Conservation (phyloP, 2,888 invertebrate species). For the Caenorhabditis sp. region DNA sequence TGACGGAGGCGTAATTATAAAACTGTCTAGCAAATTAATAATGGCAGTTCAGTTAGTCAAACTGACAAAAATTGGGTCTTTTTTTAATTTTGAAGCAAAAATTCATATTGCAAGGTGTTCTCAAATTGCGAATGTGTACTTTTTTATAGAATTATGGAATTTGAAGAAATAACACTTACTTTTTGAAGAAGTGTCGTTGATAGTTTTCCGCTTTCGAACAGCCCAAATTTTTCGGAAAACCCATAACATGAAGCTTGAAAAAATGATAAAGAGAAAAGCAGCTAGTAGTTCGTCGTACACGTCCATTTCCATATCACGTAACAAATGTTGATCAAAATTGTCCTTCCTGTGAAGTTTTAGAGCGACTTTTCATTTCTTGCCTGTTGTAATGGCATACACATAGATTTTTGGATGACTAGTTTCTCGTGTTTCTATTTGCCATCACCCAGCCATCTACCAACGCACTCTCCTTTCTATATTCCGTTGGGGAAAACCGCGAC, state of each 20-base stretch:
- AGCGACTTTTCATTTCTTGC: slow-evolving; percentile 53
- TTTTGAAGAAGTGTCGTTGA: slow-evolving; percentile 68
- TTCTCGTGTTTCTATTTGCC: slow-evolving; percentile 66
- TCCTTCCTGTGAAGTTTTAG: slow-evolving; percentile 40
- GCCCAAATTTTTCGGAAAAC: slow-evolving; percentile 66
- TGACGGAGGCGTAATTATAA: no score
- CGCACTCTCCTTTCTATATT: slow-evolving; percentile 44
- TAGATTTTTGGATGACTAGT: slow-evolving; percentile 63
- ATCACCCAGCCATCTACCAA: slow-evolving; percentile 55
- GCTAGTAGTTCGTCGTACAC: slow-evolving; percentile 62
- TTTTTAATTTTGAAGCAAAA: no score
- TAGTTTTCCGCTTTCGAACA: slow-evolving; percentile 62
- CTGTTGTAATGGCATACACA: slow-evolving; percentile 50
- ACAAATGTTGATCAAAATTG: slow-evolving; percentile 6
- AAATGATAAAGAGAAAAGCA: slow-evolving; percentile 46
- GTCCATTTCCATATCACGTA: slow-evolving; percentile 62
- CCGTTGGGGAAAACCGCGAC: slow-evolving; percentile 51
- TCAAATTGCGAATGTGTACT: no score
- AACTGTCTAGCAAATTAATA: background rate
- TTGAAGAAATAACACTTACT: slow-evolving; percentile 57
- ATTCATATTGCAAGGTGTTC: no score
- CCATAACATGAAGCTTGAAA: slow-evolving; percentile 52
- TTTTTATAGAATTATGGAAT: no score
- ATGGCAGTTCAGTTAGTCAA: background rate
- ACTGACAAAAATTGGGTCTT: no score